Percentiles rank a stretch among this genome's conserved stretches.
These are phyloP conservation scores for Tillus elongatus DNA, from an alignment of 2,888 invertebrate genomes.

Conservation along the genomic window DNA sequence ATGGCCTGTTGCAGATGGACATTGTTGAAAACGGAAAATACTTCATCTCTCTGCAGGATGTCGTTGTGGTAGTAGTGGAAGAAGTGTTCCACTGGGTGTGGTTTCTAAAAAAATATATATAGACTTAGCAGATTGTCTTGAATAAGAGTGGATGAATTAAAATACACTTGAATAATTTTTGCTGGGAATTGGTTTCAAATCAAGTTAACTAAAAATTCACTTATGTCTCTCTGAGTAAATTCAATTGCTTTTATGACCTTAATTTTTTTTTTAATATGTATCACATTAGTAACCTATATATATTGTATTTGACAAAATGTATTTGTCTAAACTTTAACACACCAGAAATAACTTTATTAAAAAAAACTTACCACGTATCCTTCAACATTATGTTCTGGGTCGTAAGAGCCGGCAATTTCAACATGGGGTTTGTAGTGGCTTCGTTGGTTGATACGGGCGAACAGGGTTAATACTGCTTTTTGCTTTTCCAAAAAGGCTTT, in stretches of 20 bases:
- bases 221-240: too few relatives aligned
- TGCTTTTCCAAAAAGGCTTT: constrained; percentile 45
- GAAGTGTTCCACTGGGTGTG: constrained; percentile 50
- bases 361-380: constrained; percentile 33
- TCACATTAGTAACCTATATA: too few relatives aligned
- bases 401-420: constrained; percentile 50
- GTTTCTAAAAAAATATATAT: constrained; percentile 48
- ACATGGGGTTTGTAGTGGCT: constrained; percentile 46
- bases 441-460: constrained; percentile 56
- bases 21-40: constrained; percentile 54
- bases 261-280: too few relatives aligned
- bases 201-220: too few relatives aligned
- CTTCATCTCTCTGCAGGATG: constrained; percentile 49
- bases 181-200: too few relatives aligned
- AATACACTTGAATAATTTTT: background rate
- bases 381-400: constrained; percentile 39
- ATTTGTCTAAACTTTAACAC: too few relatives aligned
- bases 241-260: too few relatives aligned
- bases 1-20: constrained; percentile 54
- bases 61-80: constrained; percentile 48
- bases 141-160: constrained; percentile 6
- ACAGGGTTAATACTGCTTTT: constrained; percentile 45
- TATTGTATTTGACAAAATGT: too few relatives aligned
- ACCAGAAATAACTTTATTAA: too few relatives aligned
- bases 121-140: too few relatives aligned